Evolutionary conservation across 2,113 vertebrate species (phyloP), one percentile per base, ranked within the genome.

Genomic region (Gasterosteus nipponicus): DNA sequence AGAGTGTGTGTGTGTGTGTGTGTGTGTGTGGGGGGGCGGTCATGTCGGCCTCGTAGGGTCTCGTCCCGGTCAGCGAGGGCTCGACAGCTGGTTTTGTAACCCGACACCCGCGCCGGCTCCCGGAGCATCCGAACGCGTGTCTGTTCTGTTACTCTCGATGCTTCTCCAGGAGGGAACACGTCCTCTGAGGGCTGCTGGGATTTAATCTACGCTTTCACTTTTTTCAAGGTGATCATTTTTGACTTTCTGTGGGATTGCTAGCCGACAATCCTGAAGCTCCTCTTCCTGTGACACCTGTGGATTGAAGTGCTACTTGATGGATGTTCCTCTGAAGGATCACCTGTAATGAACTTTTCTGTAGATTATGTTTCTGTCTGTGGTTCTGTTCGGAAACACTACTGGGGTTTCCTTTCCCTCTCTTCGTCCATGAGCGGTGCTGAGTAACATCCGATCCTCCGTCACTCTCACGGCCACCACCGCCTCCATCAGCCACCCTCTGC

Each of bases 71-170:
- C 85, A 77, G 81, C 41, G 69, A 66, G 62, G 57, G 69, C 47
- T 79, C 12, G 83, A 80, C 89, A 91, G 89, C 89, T 91, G 89
- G 65, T 59, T 56, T 66, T 80, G 77, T 78, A 89, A 90, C 79
- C 77, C 60, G 46, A 89, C 76, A 57, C 89, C 47, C 47, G 7
- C 0, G 29, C 39, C 59, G 82, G 75, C 78, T 26, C 79, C 75
- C 26, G 46, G 72, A 84, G 77, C 67, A 66, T 84, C 70, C 14
- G 33, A 67, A 65, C 44, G 39, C 85, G 69, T 81, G 59, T 76
- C 73, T 86, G 59, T 56, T 66, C 38, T 58, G 35, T 85, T 81
- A 58, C 81, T 63, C 65, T 42, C 66, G 26, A 3, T 39, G 18
- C 75, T 42, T 78, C 71, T 64, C 73, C 35, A 63, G 78, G 12